phyloP scores from a whole-genome alignment of 1,140 invertebrate genomes.

The Gonatopus flavifemur region DNA sequence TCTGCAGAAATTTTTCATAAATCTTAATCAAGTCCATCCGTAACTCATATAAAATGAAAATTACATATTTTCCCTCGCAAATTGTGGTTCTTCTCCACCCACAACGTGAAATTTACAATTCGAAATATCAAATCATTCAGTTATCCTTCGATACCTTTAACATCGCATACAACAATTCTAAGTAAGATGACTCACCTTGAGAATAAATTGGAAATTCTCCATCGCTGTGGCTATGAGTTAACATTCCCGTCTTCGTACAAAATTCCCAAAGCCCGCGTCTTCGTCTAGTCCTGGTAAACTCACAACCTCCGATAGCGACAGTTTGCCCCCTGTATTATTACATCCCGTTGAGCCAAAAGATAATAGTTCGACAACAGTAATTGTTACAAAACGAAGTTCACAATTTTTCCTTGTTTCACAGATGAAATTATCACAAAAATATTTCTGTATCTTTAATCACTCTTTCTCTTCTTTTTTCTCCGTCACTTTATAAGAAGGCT shows the following conservation, averaged over 20 bases:
- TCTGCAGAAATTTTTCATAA: too few relatives aligned
- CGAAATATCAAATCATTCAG: too few relatives aligned
- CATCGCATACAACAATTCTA: too few relatives aligned
- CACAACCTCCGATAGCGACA: constrained; percentile 41
- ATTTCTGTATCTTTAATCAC: too few relatives aligned
- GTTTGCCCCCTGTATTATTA: constrained; percentile 27
- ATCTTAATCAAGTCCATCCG: too few relatives aligned
- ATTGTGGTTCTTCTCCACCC: background rate
- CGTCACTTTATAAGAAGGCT: background rate
- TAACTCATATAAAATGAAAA: too few relatives aligned
- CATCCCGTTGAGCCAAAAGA: constrained; percentile 4
- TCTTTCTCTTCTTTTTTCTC: background rate
- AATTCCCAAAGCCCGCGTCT: constrained; percentile 49
- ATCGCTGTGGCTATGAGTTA: constrained; percentile 78
- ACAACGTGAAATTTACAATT: background rate
- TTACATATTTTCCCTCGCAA: constrained; percentile 7
- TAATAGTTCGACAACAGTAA: too few relatives aligned
- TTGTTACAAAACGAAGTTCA: background rate
- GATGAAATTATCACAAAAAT: too few relatives aligned
- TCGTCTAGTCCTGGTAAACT: constrained; percentile 39
- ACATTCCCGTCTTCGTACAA: constrained; percentile 62
- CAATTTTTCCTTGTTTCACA: background rate
- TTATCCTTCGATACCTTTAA: too few relatives aligned
- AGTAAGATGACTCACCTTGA: constrained; percentile 49
- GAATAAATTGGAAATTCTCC: constrained; percentile 78